Base-by-base conservation (phyloP, 2,888 invertebrate species). In the Aspidapion aeneum region DNA sequence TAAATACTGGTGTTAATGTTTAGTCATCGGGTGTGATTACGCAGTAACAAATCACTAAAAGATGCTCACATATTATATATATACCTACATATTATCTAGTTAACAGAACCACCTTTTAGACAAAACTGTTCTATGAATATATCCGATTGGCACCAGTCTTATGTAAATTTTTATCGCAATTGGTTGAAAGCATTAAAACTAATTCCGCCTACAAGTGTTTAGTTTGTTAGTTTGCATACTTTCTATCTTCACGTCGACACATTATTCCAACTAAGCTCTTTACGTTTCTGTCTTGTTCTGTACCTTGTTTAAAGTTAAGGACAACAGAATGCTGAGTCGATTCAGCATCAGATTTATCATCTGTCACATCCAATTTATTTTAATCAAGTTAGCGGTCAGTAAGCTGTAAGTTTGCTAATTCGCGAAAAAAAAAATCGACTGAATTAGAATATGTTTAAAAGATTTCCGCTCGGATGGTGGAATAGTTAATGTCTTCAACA, bases 131-230 rank as follows among this genome's bases (percentile, higher is more conserved):
- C n/a, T n/a, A n/a, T n/a, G n/a, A n/a, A n/a, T n/a, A n/a, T n/a
- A n/a, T n/a, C n/a, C n/a, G 65, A 65, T 65, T 65, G 65, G 65
- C 58, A 65, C 58, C 61, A 60, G 51, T 55, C 55, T 57, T 55
- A 62, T 57, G 64, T 55, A 58, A 16, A 68, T 67, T 68, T 66
- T 70, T 68, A 61, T 62, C 62, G 61, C 62, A 66, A 70, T 71
- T 71, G 70, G 71, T 61, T 64, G 65, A 63, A 64, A 65, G 35
- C 35, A 12, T 35, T 35, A 35, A 35, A 35, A 35, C 35, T 65
- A 61, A 66, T 55, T 61, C 67, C 71, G 69, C 71, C 71, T 69
- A 71, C 71, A 69, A 63, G 55, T 21, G 57, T 56, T 60, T 12
- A 35, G 35, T 35, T 35, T 35, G 35, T 35, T 35, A 35, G 21